Evolutionary conservation across 2,797 vertebrate genomes (phyloP), one percentile per base, ranked within the genome.

Genomic region (Lateolabrax maculatus): DNA sequence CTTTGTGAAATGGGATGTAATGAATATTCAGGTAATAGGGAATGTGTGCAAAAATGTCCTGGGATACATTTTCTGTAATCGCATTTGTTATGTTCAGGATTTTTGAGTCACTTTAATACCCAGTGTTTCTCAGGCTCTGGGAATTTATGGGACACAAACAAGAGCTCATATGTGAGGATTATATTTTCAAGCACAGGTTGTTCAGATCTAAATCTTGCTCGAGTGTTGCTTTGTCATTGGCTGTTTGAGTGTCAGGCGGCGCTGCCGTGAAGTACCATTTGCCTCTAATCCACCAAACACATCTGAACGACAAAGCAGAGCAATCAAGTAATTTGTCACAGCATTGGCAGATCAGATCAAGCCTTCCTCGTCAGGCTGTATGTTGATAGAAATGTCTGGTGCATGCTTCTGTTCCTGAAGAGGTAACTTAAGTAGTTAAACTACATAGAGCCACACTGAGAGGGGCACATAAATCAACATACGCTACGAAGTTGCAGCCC

Each of bases 1-100:
- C 13, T 55, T 18, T 51, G 48, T 65, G 62, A 69, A 78, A 76
- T 37, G 3, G 58, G 57, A 63, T 46, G 43, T 68, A 5, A 84
- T 80, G 81, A 89, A 72, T 71, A 69, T 65, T 52, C 80, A 75
- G 64, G 44, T 80, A n/a, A 21, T 25, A 21, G 55, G 55, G 37
- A 34, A 4, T 34, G 51, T 58, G 41, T 7, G 16, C 53, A 65
- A 53, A 83, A 75, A 66, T 44, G 57, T 84, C 73, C n/a, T 6
- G 41, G 58, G 76, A 82, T 64, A 36, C 48, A 63, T 91, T 88
- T 90, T 60, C 72, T n/a, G 3, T 75, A 70, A 80, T 87, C 75
- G 49, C 25, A 56, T 73, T 84, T 83, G 79, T 77, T 65, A 43
- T 46, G 16, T 60, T 55, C 6, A 6, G 23, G 43, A 52, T 48